Evolutionary conservation across 2,113 vertebrate species (phyloP).

Genomic region (Myrmecophaga tridactyla): DNA sequence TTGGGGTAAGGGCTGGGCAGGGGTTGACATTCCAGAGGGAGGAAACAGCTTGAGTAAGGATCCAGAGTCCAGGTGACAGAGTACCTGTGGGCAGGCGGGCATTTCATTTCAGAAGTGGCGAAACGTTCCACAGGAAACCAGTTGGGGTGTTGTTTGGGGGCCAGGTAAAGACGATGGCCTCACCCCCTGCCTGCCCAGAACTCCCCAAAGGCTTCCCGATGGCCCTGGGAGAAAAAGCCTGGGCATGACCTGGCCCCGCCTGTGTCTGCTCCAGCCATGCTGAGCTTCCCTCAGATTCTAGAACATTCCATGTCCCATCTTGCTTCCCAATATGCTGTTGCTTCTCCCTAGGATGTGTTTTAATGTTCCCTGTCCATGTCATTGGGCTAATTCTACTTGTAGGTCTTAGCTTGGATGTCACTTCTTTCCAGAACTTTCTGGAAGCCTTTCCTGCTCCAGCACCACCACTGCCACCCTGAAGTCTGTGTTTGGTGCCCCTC

Average conservation of each 20-base stretch:
- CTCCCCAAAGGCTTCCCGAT: neutral
- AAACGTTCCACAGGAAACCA: rapidly evolving
- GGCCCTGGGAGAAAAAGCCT: neutral
- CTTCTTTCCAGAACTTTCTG: neutral
- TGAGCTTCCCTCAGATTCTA: neutral
- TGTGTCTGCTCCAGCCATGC: neutral
- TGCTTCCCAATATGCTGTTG: neutral
- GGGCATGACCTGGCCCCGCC: neutral
- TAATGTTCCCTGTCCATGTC: neutral
- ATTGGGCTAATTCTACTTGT: neutral
- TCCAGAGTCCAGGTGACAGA: neutral
- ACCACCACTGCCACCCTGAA: neutral
- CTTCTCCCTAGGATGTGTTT: neutral
- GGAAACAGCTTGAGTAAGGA: neutral
- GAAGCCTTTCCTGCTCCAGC: neutral
- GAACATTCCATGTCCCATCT: neutral
- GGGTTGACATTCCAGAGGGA: neutral
- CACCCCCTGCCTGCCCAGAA: no score
- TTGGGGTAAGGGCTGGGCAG: neutral
- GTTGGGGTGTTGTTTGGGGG: no score
- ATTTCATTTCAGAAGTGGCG: neutral
- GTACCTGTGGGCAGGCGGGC: rapidly evolving
- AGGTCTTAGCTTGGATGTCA: neutral
- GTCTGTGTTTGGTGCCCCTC: neutral
- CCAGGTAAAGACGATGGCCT: neutral